Percentiles rank a stretch among this genome's conserved stretches.
These are phyloP conservation scores for Nannobrachium achirus DNA, from an alignment of 2,113 vertebrate genomes.

Conservation along the genomic window DNA sequence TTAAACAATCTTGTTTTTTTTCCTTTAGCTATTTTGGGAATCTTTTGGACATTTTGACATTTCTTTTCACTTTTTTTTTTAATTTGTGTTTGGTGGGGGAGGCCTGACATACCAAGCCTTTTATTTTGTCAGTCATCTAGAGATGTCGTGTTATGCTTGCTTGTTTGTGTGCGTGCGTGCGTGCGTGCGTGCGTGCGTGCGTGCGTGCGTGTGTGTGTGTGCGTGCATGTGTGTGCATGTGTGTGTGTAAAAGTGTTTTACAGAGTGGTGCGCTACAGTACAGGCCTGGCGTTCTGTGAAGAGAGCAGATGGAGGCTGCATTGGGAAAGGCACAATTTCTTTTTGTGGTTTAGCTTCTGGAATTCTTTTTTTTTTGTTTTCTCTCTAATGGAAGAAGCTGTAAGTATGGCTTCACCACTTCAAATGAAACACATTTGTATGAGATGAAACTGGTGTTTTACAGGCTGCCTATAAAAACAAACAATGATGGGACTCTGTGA, in stretches of 20 bases:
- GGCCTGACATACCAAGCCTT: constrained; percentile 9
- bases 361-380: constrained; percentile 32
- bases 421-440: constrained; percentile 29
- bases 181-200: constrained; percentile 10
- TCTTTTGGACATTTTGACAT: too few species aligned
- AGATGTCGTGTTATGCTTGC: constrained; percentile 9
- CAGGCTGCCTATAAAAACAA: constrained; percentile 3
- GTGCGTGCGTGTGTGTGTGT: too few species aligned
- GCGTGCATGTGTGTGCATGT: too few species aligned
- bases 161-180: constrained; percentile 20
- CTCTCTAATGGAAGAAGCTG: constrained; percentile 38
- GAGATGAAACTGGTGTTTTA: constrained; percentile 26
- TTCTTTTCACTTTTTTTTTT: too few species aligned
- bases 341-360: constrained; percentile 59
- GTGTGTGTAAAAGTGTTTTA: constrained; percentile 41
- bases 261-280: constrained; percentile 29
- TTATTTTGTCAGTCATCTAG: constrained; percentile 12
- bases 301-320: constrained; percentile 41
- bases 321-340: constrained; percentile 47
- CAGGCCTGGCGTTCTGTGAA: constrained; percentile 32
- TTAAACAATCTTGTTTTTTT: too few species aligned
- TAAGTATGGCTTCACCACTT: constrained; percentile 20
- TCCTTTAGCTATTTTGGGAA: too few species aligned
- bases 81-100: background rate
- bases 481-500: constrained; percentile 11